Evolutionary conservation across 1,140 invertebrate genomes (phyloP).

Genomic region (Cotesia chilonis): DNA sequence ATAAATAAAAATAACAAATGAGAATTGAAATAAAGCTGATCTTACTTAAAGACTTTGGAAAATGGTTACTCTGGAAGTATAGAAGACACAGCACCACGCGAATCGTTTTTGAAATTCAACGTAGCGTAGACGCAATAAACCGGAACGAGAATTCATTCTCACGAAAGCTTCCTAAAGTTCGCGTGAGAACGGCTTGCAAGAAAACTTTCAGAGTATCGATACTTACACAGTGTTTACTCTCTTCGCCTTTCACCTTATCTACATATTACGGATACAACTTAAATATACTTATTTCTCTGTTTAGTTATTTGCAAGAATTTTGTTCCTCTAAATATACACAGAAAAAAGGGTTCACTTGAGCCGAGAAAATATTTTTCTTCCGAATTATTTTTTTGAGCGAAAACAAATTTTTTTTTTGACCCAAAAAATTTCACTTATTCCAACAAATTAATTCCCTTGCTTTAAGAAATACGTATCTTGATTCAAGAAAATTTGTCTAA

Average conservation of each 20-base stretch:
- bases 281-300: slow-evolving; percentile 34
- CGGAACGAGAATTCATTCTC: slow-evolving; percentile 26
- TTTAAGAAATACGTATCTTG: too few species aligned
- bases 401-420: too few species aligned
- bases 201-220: slow-evolving; percentile 47
- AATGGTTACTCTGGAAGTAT: slow-evolving; percentile 2
- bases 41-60: slow-evolving; percentile 9
- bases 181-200: slow-evolving; percentile 46
- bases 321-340: slow-evolving; percentile 9
- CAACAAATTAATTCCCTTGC: too few species aligned
- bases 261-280: background rate
- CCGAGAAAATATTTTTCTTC: too few species aligned
- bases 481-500: too few species aligned
- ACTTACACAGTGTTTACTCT: background rate
- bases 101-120: slow-evolving; percentile 19
- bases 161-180: slow-evolving; percentile 41
- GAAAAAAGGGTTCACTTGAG: too few species aligned
- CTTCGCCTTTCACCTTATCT: background rate
- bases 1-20: background rate
- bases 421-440: too few species aligned
- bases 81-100: background rate
- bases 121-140: slow-evolving; percentile 10
- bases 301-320: slow-evolving; percentile 33
- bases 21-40: background rate
- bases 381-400: too few species aligned